Evolutionary conservation across 2,888 invertebrate species (phyloP).

Genomic region (Hipparchia sbordonii): DNA sequence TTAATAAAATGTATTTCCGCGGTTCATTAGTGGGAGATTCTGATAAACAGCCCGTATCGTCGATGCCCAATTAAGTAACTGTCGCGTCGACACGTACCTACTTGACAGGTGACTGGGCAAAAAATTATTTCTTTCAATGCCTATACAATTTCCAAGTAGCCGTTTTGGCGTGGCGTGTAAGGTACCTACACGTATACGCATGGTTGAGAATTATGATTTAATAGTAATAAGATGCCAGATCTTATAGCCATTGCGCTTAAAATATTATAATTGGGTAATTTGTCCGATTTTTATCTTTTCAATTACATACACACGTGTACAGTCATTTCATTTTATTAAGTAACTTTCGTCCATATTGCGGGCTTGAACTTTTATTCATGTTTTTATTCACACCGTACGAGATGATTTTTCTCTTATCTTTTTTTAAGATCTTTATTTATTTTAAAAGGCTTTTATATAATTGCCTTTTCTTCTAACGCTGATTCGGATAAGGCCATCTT

Average conservation of each 20-base stretch:
- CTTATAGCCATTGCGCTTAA: conserved; percentile 56
- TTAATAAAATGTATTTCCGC: conserved; percentile 49
- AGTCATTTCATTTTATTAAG: conserved; percentile 30
- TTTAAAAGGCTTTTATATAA: too few species aligned
- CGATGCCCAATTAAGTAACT: conserved; percentile 57
- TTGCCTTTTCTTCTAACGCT: too few species aligned
- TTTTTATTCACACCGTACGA: conserved; percentile 17
- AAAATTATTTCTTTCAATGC: conserved; percentile 52
- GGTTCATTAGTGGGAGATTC: conserved; percentile 53
- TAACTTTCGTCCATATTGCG: conserved; percentile 22
- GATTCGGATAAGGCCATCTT: too few species aligned
- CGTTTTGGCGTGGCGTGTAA: conserved; percentile 46
- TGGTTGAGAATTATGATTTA: conserved; percentile 51
- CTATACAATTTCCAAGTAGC: conserved; percentile 46
- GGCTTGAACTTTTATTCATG: conserved; percentile 8
- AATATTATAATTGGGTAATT: conserved; percentile 66
- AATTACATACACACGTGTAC: conserved; percentile 43
- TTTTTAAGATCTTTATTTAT: too few species aligned
- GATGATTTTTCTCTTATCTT: background rate
- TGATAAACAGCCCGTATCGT: conserved; percentile 49
- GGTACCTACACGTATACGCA: background rate
- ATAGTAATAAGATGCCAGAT: conserved; percentile 60
- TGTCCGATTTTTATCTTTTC: conserved; percentile 65
- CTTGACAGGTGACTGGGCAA: conserved; percentile 54
- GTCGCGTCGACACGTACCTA: conserved; percentile 54